These are phyloP conservation scores for Microtus ochrogaster DNA, from an alignment of 2,113 vertebrate genomes.

Conservation along the genomic window DNA sequence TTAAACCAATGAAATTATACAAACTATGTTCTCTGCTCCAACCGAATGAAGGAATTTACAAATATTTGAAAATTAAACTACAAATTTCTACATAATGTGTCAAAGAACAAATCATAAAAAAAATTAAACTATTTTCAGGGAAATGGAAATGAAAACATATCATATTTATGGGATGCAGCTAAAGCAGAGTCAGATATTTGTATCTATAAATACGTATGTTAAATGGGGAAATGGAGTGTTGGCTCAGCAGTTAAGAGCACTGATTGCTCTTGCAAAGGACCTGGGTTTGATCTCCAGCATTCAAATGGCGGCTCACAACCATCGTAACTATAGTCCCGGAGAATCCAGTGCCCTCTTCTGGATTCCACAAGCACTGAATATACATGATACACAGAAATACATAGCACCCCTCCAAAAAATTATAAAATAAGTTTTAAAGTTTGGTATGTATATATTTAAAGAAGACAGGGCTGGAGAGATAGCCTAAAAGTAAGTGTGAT, in stretches of 20 bases:
- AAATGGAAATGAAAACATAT: conserved; percentile 29
- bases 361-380: background rate
- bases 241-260: background rate
- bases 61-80: conserved; percentile 17
- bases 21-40: background rate
- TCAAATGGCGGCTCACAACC: background rate
- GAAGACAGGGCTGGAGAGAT: background rate
- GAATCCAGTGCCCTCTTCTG: background rate
- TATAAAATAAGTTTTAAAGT: too few relatives aligned
- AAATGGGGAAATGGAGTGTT: background rate
- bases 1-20: background rate
- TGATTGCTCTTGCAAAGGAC: background rate
- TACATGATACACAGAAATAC: background rate
- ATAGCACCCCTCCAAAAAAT: background rate
- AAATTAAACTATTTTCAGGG: conserved; percentile 31
- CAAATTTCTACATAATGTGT: background rate
- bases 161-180: background rate
- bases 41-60: conserved; percentile 39
- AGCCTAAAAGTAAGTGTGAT: background rate
- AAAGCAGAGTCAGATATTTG: conserved; percentile 1
- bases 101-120: conserved; percentile 12
- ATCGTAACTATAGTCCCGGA: background rate
- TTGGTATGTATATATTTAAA: background rate
- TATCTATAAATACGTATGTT: background rate
- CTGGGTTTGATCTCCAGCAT: background rate